Evolutionary conservation across 1,140 invertebrate genomes (phyloP), one percentile per base, ranked within the genome.

Genomic region (Gryon sp.): DNA sequence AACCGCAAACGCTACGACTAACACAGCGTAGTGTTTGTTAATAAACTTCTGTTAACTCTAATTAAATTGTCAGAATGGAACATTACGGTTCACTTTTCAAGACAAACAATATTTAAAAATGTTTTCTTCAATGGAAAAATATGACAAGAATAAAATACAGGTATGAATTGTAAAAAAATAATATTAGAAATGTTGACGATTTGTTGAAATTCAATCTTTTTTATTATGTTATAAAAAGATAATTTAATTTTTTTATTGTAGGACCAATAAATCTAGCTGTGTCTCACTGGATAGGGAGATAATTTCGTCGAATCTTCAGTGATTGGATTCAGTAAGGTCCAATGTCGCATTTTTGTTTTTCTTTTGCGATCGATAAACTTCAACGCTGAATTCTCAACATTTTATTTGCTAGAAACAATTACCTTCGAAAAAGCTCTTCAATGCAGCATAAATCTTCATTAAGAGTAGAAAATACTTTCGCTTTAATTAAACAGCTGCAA

Each of bases 401-500:
- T 74, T 74, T 66, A 74, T 74, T 55, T 38, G 52, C 60, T 41
- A 34, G 12, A 65, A 65, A 74, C 60, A 63, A 74, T 74, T 65
- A 52, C 34, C 41, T 18, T 59, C 20, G 70, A 65, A 74, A 74
- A 74, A 65, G 52, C 43, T 50, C 59, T 59, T 63, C 59, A 38
- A 57, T 62, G 57, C 41, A 52, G 69, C 34, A 72, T 72, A 63
- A 72, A 72, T 62, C 59, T 73, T 73, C 59, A 62, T 73, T 55
- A 73, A 63, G 48, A 38, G 48, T 14, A 16, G 46, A 59, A 63
- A 72, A 72, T 63, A 63, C 68, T 63, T 62, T 72, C 30, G 68
- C 57, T 72, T 62, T 55, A 72, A 72, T 72, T 72, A 72, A 62
- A 63, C 68, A 72, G 57, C 68, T 72, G 68, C 68, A 72, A 72